Conservation (phyloP, 2,113 vertebrate genomes). For the Xerus inauris region DNA sequence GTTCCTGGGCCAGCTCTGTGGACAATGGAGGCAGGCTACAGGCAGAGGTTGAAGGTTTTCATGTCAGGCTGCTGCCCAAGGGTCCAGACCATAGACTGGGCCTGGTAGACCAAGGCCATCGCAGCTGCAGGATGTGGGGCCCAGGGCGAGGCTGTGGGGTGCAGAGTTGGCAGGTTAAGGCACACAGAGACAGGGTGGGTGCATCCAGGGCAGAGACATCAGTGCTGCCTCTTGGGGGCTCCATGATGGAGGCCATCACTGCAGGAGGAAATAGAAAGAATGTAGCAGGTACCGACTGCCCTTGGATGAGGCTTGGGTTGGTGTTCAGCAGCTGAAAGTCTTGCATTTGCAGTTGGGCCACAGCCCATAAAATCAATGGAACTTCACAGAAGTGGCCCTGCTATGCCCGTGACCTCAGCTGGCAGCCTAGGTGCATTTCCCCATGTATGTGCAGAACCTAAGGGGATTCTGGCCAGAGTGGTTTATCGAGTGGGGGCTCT, state of each 20-base stretch:
- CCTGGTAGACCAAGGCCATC: neutral
- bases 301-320: no score
- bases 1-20: neutral
- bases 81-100: neutral
- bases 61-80: neutral
- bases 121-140: accelerated
- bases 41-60: neutral
- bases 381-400: accelerated
- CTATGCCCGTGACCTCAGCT: neutral
- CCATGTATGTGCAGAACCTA: neutral
- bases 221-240: neutral
- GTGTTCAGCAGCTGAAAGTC: neutral
- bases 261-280: neutral
- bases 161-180: neutral
- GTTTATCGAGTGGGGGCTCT: neutral
- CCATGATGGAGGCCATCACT: neutral
- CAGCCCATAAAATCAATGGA: neutral
- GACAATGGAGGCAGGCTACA: neutral
- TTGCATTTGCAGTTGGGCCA: neutral
- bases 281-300: neutral
- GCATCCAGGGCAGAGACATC: neutral
- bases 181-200: neutral
- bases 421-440: neutral
- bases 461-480: neutral
- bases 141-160: neutral